Evolutionary conservation across 2,888 invertebrate species (phyloP).

Genomic region (Bombyx huttoni): DNA sequence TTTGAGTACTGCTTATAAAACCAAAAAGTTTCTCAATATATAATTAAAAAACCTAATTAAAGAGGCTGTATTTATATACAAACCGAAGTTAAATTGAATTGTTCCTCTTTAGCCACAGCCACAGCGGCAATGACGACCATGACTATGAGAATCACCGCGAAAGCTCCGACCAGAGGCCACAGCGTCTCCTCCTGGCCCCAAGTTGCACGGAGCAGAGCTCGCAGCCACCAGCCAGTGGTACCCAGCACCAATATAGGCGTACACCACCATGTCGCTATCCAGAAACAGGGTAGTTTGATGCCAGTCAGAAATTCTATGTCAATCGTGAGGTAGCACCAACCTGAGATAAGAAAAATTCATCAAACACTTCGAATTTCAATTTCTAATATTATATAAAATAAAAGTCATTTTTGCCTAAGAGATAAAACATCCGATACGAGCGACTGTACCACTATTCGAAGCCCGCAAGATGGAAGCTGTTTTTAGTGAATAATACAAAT

Average conservation of each 20-base stretch:
- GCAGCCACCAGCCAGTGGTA: slow-evolving; percentile 56
- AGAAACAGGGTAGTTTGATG: slow-evolving; percentile 39
- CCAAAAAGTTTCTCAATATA: too few relatives aligned
- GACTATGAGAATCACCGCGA: slow-evolving; percentile 37
- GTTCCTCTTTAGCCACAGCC: slow-evolving; percentile 59
- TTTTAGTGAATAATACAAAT: too few relatives aligned
- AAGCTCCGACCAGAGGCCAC: slow-evolving; percentile 49
- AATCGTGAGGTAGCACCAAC: slow-evolving; percentile 46
- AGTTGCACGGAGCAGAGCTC: slow-evolving; percentile 30
- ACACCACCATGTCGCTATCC: slow-evolving; percentile 49
- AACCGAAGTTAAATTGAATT: slow-evolving; percentile 55
- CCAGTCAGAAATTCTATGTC: slow-evolving; percentile 61
- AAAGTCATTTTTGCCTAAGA: too few relatives aligned
- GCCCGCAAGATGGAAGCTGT: too few relatives aligned
- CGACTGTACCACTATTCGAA: too few relatives aligned
- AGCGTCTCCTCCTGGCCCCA: slow-evolving; percentile 32
- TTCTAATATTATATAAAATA: too few relatives aligned
- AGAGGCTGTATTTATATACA: slow-evolving; percentile 12
- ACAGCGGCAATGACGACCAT: slow-evolving; percentile 49
- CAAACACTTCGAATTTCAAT: not conserved
- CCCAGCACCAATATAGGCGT: slow-evolving; percentile 43
- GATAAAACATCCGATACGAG: too few relatives aligned
- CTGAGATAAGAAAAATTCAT: slow-evolving; percentile 26
- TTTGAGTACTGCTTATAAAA: too few relatives aligned
- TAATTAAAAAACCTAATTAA: not conserved